Evolutionary conservation across 2,797 vertebrate species (phyloP).

Genomic region (Mormyrops attenuatus): DNA sequence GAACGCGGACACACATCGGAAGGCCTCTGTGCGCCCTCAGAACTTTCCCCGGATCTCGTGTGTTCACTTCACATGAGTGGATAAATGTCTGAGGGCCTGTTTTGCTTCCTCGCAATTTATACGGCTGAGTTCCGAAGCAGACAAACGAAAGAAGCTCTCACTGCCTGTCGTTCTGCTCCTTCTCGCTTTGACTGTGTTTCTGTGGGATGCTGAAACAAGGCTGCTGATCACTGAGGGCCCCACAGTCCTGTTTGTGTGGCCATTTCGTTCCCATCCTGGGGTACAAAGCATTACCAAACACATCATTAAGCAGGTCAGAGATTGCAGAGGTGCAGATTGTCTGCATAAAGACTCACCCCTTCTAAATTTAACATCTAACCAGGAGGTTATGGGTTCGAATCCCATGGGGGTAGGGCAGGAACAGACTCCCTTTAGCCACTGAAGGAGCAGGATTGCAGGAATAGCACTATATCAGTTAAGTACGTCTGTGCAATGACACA

Average conservation of each 20-base stretch:
- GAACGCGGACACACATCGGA: neutral
- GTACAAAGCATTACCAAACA: slow-evolving; percentile 20
- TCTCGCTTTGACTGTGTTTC: neutral
- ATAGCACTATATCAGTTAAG: neutral
- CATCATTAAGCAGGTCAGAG: slow-evolving; percentile 17
- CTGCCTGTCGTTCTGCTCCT: neutral
- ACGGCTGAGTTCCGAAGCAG: neutral
- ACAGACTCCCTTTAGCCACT: neutral
- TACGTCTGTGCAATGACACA: neutral
- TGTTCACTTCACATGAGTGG: neutral
- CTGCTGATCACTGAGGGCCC: slow-evolving; percentile 11
- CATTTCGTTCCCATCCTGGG: slow-evolving; percentile 12
- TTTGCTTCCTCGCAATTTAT: neutral
- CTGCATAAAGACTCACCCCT: neutral
- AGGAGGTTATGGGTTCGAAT: neutral
- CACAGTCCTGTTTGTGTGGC: neutral
- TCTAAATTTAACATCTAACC: neutral
- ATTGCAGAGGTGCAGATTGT: neutral
- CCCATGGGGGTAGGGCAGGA: neutral
- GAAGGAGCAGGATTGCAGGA: neutral
- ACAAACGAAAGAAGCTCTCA: neutral
- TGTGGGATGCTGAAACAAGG: neutral
- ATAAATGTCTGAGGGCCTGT: neutral
- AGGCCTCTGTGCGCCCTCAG: neutral
- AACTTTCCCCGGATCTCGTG: neutral